Base-by-base conservation (phyloP, 2,888 invertebrate genomes). In the Thera britannica region DNA sequence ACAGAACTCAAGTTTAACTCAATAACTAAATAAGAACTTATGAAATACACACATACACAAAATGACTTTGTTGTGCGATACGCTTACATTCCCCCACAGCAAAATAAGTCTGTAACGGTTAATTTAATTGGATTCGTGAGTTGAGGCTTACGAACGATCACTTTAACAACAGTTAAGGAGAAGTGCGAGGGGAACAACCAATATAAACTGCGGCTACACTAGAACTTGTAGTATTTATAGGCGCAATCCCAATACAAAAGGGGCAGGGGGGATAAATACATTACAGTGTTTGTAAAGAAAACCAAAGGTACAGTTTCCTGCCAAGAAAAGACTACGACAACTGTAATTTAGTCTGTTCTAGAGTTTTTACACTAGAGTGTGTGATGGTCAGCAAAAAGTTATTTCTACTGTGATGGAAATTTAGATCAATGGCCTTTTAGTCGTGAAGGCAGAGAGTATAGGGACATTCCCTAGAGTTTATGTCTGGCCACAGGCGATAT, bases 71-170 rank as follows among this genome's bases (percentile, higher is more conserved):
- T 55, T 68, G 65, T 51, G 72, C 74, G 70, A 76, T 72, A 71
- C 63, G 63, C 75, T 73, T 77, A 77, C 77, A 85, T 81, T 81
- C 77, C 72, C 77, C 73, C 64, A 68, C 73, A 82, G 79, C 76
- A 78, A 76, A 75, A 77, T 80, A 81, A 83, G 77, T 80, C 79
- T 78, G 78, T 83, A 80, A 83, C 78, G 78, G 76, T 78, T 76
- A 77, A 77, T 77, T 80, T 86, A 84, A 87, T 86, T 84, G 83
- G 79, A 81, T 85, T 79, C 80, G 79, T 65, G 79, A 82, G 83
- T 81, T 83, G 81, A 83, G 81, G 81, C 84, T 86, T 82, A 83
- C 78, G 79, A 74, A 79, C 80, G 83, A 87, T 87, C 84, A 82
- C 80, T 86, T 83, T 81, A 83, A 82, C 78, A 77, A 75, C 80